A percentile compares a stretch with the other conserved stretches of the same genome.
Evolutionary conservation across 2,888 invertebrate species (phyloP).

Genomic region (Baccha elongata): DNA sequence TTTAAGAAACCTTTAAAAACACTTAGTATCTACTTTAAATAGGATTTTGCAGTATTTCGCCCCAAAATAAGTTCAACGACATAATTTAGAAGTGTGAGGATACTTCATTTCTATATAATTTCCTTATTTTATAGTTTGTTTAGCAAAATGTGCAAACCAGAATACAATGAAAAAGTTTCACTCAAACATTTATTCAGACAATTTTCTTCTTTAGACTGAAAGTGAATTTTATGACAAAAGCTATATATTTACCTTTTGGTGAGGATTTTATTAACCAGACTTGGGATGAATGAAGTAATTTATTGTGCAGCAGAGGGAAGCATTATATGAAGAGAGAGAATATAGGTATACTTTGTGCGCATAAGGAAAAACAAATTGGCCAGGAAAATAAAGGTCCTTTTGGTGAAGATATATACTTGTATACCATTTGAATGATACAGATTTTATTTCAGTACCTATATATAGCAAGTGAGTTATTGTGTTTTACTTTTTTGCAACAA

Average conservation of each 20-base stretch:
- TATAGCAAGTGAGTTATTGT: not conserved
- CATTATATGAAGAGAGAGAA: slow-evolving; percentile 3
- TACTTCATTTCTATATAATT: not conserved
- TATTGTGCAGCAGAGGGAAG: slow-evolving; percentile 22
- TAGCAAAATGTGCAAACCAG: not conserved
- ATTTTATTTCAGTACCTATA: not conserved
- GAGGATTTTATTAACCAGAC: slow-evolving; percentile 31
- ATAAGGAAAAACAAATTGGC: not conserved
- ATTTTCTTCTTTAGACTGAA: not conserved
- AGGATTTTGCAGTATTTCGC: too few species aligned
- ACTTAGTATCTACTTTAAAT: too few species aligned
- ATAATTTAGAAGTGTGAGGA: too few species aligned
- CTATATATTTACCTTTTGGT: not conserved
- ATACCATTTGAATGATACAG: not conserved
- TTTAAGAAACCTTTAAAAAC: too few species aligned
- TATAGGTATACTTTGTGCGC: not conserved
- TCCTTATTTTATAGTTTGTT: not conserved
- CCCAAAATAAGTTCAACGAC: too few species aligned
- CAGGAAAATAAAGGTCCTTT: not conserved
- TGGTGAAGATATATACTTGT: not conserved
- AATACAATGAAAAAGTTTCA: not conserved
- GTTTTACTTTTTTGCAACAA: not conserved
- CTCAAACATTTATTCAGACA: not conserved
- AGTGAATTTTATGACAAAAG: not conserved
- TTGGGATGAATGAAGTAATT: slow-evolving; percentile 31